Evolutionary conservation across 2,113 vertebrate species (phyloP), one percentile per base, ranked within the genome.

Genomic region (Antigone vipio): DNA sequence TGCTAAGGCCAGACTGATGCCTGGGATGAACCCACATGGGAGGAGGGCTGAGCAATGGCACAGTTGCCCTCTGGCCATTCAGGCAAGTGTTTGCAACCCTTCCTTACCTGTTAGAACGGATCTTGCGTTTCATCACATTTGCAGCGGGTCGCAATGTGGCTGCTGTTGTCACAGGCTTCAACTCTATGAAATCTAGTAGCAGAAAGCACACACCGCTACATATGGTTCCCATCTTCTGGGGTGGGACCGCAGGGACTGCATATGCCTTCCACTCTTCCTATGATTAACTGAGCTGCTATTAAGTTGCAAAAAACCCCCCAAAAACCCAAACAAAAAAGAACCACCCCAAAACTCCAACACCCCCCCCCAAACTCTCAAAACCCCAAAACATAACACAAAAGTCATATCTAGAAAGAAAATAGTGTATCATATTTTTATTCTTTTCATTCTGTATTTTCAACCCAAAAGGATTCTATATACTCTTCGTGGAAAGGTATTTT

Each of bases 141-240:
- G 67, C 35, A 78, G 52, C 23, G 63, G 23, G 21, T 10, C 24
- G 8, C 29, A 72, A 15, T 14, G 5, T 1, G 14, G 91, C 64
- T 52, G 44, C 2, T 21, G 68, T 23, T 29, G 23, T 52, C 34
- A 44, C 32, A 68, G 58, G 27, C 27, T 21, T 45, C 53, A 42
- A 27, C 15, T 50, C 59, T 18, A 27, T 9, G 44, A 69, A 50
- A 47, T 11, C 18, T 3, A 2, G 16, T 1, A 64, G 42, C 2
- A 20, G 45, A 81, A 88, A 49, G 29, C 29, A 56, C 10, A 26
- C 4, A 10, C 1, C 18, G 2, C 8, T 58, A 34, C 6, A 4
- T 11, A 22, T 1, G 0, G 32, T 9, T 75, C 47, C 53, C 4
- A 1, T 16, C 9, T 22, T 68, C 59, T 55, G 44, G 8, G n/a